Percentiles rank a stretch among this genome's conserved stretches.
phyloP scores from a whole-genome alignment of 2,888 invertebrate species.

The Hydrotaea diabolus region DNA sequence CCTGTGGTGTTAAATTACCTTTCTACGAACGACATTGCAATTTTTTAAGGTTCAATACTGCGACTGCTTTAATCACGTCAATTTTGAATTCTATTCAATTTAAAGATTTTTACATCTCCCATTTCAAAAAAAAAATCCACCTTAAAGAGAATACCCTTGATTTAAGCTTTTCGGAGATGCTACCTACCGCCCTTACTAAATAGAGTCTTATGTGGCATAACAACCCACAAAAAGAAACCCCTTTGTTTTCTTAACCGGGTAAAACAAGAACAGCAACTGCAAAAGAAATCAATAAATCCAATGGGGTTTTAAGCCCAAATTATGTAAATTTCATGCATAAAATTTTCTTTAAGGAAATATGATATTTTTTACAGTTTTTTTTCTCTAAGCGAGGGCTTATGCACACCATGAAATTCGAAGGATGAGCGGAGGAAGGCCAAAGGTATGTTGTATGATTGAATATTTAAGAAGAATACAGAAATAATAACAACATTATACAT shows the following conservation, averaged over 20 bases:
- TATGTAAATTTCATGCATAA: slow-evolving; percentile 65
- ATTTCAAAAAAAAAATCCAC: neutral
- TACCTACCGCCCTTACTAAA: no score
- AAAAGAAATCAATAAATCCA: slow-evolving; percentile 61
- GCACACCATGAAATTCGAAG: neutral
- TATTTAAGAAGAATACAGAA: slow-evolving; percentile 67
- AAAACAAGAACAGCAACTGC: neutral
- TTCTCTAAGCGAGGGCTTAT: neutral
- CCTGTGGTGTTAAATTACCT: no score
- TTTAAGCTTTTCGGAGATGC: neutral
- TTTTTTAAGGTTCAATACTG: no score
- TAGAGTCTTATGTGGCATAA: slow-evolving; percentile 46
- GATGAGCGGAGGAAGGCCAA: neutral
- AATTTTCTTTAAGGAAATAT: slow-evolving; percentile 50
- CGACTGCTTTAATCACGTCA: no score
- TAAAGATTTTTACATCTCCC: no score
- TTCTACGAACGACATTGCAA: no score
- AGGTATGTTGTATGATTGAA: slow-evolving; percentile 70
- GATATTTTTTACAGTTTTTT: slow-evolving; percentile 34
- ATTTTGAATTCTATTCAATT: no score
- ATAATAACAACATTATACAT: slow-evolving; percentile 32
- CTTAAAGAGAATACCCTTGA: neutral
- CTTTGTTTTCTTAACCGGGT: slow-evolving; percentile 5
- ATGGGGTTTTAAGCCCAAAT: slow-evolving; percentile 56
- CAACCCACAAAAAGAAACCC: slow-evolving; percentile 40